phyloP scores from a whole-genome alignment of 2,797 vertebrate species.

The Microhierax caerulescens region DNA sequence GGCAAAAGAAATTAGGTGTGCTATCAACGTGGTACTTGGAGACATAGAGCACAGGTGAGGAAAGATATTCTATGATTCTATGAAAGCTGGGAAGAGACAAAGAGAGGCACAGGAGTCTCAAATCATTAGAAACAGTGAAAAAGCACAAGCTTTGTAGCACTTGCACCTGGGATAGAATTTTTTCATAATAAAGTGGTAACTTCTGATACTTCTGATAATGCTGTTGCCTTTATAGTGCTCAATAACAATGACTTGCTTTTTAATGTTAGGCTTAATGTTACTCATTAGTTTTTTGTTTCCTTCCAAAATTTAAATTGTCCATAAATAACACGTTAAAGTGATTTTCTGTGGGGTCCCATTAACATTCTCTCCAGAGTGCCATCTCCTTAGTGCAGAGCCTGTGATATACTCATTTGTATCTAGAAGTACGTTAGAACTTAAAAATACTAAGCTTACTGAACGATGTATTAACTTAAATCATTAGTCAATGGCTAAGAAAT shows the following conservation, averaged over 20 bases:
- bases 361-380: background rate
- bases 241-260: background rate
- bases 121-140: background rate
- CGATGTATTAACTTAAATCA: background rate
- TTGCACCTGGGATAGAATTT: background rate
- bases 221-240: background rate
- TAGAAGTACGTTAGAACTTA: background rate
- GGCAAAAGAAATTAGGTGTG: background rate
- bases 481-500: constrained; percentile 1
- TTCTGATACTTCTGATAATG: background rate
- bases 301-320: constrained; percentile 17
- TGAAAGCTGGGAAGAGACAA: background rate
- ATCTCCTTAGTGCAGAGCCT: background rate
- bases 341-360: background rate
- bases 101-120: background rate
- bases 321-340: background rate
- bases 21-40: background rate
- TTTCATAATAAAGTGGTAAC: background rate
- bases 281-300: background rate
- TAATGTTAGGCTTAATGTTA: background rate
- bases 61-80: background rate
- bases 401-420: background rate
- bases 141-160: background rate
- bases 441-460: constrained; percentile 2
- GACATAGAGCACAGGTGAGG: background rate